phyloP scores from a whole-genome alignment of 2,797 vertebrate species.

The Alosa sapidissima region DNA sequence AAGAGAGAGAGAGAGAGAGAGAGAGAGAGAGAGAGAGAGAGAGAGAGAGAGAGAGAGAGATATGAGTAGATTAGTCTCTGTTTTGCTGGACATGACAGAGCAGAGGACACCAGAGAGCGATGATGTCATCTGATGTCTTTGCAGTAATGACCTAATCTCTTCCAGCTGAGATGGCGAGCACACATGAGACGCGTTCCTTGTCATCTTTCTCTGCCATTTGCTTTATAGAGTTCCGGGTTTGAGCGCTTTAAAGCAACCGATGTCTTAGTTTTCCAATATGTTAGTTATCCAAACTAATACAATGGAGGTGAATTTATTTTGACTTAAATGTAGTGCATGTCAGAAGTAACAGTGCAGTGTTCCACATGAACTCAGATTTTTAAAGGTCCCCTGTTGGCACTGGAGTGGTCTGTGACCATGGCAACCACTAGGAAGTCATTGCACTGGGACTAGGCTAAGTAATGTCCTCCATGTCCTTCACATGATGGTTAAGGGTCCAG shows the following conservation, averaged over 20 bases:
- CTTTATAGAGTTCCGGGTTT: neutral
- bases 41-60: no score
- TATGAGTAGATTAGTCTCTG: slow-evolving; percentile 54
- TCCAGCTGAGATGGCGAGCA: slow-evolving; percentile 33
- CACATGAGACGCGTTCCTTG: neutral
- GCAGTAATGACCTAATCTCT: slow-evolving; percentile 57
- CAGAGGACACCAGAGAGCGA: slow-evolving; percentile 41
- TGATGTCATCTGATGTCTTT: slow-evolving; percentile 42
- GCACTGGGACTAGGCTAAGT: neutral
- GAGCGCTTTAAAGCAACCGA: neutral
- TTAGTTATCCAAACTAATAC: neutral
- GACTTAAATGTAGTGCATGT: neutral
- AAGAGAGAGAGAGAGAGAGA: no score
- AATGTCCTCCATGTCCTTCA: slow-evolving; percentile 4
- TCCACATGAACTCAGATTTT: neutral
- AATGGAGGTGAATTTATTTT: neutral
- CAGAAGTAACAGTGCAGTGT: neutral
- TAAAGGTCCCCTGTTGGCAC: neutral
- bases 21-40: no score
- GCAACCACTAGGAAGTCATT: neutral
- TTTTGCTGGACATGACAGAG: slow-evolving; percentile 46
- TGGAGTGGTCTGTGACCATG: slow-evolving; percentile 20
- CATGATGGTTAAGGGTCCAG: slow-evolving; percentile 33
- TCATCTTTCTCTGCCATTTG: slow-evolving; percentile 47
- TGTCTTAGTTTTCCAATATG: neutral